Conservation (phyloP, 2,888 invertebrate genomes). For the Drosophila rubida region DNA sequence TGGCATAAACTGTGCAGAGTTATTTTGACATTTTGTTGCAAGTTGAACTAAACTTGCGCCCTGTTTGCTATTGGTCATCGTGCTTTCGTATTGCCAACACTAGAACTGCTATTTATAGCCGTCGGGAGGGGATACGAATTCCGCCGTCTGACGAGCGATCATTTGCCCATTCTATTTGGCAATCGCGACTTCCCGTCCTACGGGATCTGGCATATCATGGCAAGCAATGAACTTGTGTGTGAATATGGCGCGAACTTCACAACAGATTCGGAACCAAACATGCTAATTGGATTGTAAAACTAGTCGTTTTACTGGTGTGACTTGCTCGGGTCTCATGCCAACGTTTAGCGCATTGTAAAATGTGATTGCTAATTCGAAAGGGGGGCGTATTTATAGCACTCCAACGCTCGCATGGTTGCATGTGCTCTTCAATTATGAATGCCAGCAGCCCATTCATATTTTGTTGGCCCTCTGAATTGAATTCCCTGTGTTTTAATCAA, state of each 20-base stretch:
- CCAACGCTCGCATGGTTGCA: conserved; percentile 2
- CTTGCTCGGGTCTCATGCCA: conserved; percentile 16
- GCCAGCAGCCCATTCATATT: conserved; percentile 9
- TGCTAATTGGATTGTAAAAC: conserved; percentile 56
- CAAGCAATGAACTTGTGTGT: conserved; percentile 21
- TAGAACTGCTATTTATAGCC: conserved; percentile 52
- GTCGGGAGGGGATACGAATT: conserved; percentile 33
- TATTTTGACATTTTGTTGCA: conserved; percentile 24
- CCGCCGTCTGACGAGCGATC: conserved; percentile 8
- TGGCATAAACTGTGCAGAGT: conserved; percentile 6
- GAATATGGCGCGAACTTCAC: conserved; percentile 26
- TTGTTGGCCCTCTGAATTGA: background rate
- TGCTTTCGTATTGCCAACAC: conserved; percentile 23
- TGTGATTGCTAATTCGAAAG: conserved; percentile 25
- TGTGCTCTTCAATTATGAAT: conserved; percentile 25
- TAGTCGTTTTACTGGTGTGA: conserved; percentile 17
- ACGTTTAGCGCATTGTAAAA: conserved; percentile 43
- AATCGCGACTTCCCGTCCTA: conserved; percentile 1
- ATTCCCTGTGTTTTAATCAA: conserved; percentile 26
- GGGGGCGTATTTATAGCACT: conserved; percentile 19
- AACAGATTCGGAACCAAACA: conserved; percentile 11
- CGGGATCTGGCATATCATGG: background rate
- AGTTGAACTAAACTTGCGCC: conserved; percentile 21
- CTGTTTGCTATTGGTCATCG: conserved; percentile 18
- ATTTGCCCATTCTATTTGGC: conserved; percentile 3